A percentile compares a stretch with the other conserved stretches of the same genome.
Conservation (phyloP, 2,888 invertebrate genomes). For the Petrolisthes cinctipes region DNA sequence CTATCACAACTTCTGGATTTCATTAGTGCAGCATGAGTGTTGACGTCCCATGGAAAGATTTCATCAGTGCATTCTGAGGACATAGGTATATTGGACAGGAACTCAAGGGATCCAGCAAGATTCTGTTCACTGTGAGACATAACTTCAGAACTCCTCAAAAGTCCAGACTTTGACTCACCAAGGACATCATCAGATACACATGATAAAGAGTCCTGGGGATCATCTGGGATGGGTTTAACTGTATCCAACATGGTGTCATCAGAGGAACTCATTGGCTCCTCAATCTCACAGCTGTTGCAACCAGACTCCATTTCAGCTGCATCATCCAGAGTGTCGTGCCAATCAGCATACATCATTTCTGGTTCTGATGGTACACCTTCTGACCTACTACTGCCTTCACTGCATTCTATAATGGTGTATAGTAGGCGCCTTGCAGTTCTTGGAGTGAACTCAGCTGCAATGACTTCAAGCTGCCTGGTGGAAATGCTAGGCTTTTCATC, state of each 20-base stretch:
- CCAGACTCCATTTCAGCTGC: constrained; percentile 27
- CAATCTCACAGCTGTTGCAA: constrained; percentile 23
- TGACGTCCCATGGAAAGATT: neutral
- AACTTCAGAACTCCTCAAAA: neutral
- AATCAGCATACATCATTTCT: constrained; percentile 61
- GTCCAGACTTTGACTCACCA: constrained; percentile 2
- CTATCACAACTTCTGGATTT: constrained; percentile 30
- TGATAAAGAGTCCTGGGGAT: constrained; percentile 56
- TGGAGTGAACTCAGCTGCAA: constrained; percentile 46
- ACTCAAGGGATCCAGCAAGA: constrained; percentile 42
- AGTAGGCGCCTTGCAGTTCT: constrained; percentile 44
- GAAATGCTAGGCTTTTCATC: constrained; percentile 15
- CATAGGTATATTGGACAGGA: constrained; percentile 11
- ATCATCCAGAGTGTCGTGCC: constrained; percentile 61
- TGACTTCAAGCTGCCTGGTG: constrained; percentile 28
- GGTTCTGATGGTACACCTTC: constrained; percentile 59
- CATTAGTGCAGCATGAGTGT: neutral
- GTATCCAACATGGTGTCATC: constrained; percentile 61
- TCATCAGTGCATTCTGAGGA: constrained; percentile 27
- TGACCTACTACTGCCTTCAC: constrained; percentile 61
- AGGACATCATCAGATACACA: constrained; percentile 57
- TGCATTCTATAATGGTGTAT: constrained; percentile 63
- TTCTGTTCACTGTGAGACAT: neutral
- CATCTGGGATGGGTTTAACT: constrained; percentile 38
- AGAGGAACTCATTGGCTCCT: constrained; percentile 53